Evolutionary conservation across 2,113 vertebrate genomes (phyloP), one percentile per base, ranked within the genome.

Genomic region (Pitta sordida): DNA sequence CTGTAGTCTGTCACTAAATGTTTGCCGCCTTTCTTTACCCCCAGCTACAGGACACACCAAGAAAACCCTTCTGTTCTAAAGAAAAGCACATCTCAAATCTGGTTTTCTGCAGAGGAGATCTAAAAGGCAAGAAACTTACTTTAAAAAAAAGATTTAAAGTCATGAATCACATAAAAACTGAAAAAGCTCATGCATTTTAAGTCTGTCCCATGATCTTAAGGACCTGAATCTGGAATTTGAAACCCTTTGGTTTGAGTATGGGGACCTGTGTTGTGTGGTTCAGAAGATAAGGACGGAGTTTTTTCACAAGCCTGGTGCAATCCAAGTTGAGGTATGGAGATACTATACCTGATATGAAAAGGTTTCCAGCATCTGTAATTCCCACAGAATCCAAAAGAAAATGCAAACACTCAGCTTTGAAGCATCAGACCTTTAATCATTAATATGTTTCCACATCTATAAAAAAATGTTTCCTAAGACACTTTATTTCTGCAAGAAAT

Each of bases 401-500:
- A 60, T 80, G 59, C 64, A 92, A 81, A 68, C n/a, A 52, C 43
- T 70, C 87, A 83, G 55, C 63, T 88, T 62, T 88, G 83, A 86
- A 91, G 87, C 75, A 95, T 86, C 63, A 90, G 68, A 30, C 24
- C 52, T 92, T 90, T 89, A 92, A 82, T 96, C 70, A 63, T 81
- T 91, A 97, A 93, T 96, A 92, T 73, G 73, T 95, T 96, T 97
- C 90, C 96, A 97, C 86, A 94, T 88, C 83, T 88, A 92, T 94
- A 87, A 96, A 96, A 97, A 90, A 88, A 90, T 26, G 37, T 97
- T 96, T 94, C 96, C 90, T 92, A 96, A 96, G 86, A 90, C 93
- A 83, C 81, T 95, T 95, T 85, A 90, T 89, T 96, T 96, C 83
- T 94, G 59, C 92, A 95, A 96, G 97, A 95, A 95, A 95, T 96